A percentile compares a stretch with the other conserved stretches of the same genome.
These are phyloP conservation scores for Contarinia nasturtii DNA, from an alignment of 1,140 invertebrate species.

Conservation along the genomic window DNA sequence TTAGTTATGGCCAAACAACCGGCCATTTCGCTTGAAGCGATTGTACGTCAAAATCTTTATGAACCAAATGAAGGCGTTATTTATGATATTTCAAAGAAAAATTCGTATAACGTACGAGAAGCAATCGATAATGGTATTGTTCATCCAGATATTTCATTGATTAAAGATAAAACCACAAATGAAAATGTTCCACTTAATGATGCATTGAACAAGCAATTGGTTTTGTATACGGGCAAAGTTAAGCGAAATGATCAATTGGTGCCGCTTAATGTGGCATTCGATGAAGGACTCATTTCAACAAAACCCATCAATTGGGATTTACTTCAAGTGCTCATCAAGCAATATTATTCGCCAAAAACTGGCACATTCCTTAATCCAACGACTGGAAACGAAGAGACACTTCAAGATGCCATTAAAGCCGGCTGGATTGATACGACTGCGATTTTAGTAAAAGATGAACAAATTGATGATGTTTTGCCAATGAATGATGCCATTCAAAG, in stretches of 20 bases:
- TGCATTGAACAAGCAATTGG: slow-evolving; percentile 42
- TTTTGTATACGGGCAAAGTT: slow-evolving; percentile 46
- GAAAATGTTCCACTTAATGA: slow-evolving; percentile 46
- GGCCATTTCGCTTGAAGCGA: slow-evolving; percentile 57
- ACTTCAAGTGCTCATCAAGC: slow-evolving; percentile 54
- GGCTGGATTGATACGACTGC: slow-evolving; percentile 50
- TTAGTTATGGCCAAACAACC: slow-evolving; percentile 41
- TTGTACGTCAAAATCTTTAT: slow-evolving; percentile 49
- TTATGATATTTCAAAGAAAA: slow-evolving; percentile 46
- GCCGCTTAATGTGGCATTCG: slow-evolving; percentile 46
- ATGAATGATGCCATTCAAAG: slow-evolving; percentile 46
- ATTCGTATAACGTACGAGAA: slow-evolving; percentile 48
- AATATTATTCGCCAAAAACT: slow-evolving; percentile 55
- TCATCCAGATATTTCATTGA: slow-evolving; percentile 63
- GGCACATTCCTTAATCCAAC: slow-evolving; percentile 65
- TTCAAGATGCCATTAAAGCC: slow-evolving; percentile 48
- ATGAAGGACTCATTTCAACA: slow-evolving; percentile 46
- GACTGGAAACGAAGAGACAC: slow-evolving; percentile 48
- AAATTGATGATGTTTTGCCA: slow-evolving; percentile 40
- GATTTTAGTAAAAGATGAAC: slow-evolving; percentile 54
- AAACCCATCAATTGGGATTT: slow-evolving; percentile 47
- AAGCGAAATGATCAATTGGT: slow-evolving; percentile 43
- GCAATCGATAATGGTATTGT: slow-evolving; percentile 60
- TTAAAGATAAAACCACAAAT: slow-evolving; percentile 52
- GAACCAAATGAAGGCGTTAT: slow-evolving; percentile 49